Base-by-base conservation (phyloP, 2,888 invertebrate species). In the Dysmachus trigonus region DNA sequence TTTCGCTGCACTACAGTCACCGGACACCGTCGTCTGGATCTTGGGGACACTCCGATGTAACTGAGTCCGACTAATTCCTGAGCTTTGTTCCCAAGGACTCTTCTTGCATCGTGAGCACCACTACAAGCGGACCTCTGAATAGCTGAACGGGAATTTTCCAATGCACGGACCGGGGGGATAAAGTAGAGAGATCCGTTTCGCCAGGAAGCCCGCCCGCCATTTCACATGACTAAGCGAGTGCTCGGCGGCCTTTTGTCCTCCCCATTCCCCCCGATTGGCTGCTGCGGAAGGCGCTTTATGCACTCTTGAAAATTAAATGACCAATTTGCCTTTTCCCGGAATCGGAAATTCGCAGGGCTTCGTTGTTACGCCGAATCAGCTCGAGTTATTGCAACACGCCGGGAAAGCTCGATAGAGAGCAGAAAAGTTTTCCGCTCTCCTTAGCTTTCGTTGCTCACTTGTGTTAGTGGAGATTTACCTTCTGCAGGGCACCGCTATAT, bases 21-120 rank as follows among this genome's bases (percentile, higher is more conserved):
- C 30, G 30, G 73, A 27, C 27, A 33, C 31, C 33, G 73, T 18
- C 47, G 47, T 47, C 33, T 62, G 81, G 10, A n/a, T 62, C 62
- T 81, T 33, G 31, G 62, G 81, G 81, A 81, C 81, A 53, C 81
- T 53, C 18, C 81, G 31, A 81, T 81, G 81, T 81, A 81, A 81
- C 81, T 81, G 81, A 81, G 62, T 51, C 27, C 62, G 51, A 53
- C 41, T 79, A 31, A 27, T 41, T 77, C 47, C n/a, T 31, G 22
- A 81, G 81, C 81, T 81, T 79, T 15, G 35, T 33, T 47, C 33
- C 81, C 81, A 53, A 81, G 81, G 62, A 81, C 33, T 81, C 22
- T 62, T 81, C 22, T 62, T 81, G 81, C 81, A 81, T 81, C 62
- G 73, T 6, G 4, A 81, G 18, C 81, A 81, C 81, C 18, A 81